phyloP scores from a whole-genome alignment of 92 coral and sea anemone species.

The Epizoanthus ramosus region DNA sequence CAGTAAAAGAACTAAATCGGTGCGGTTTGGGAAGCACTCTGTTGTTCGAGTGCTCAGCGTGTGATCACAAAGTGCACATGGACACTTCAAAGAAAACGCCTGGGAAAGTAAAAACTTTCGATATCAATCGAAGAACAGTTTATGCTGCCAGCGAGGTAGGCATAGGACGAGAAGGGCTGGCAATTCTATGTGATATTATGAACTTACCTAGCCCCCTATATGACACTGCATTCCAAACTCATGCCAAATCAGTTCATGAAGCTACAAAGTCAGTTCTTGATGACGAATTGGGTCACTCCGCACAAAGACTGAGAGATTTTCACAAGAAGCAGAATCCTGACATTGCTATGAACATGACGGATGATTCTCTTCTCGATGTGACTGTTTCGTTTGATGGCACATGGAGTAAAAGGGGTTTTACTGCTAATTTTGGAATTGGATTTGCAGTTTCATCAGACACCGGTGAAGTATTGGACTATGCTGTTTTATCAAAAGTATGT shows the following conservation, averaged over 20 bases:
- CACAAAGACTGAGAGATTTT: conserved; percentile 17
- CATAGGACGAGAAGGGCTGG: conserved; percentile 51
- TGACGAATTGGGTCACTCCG: conserved; percentile 22
- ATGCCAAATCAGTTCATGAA: conserved; percentile 29
- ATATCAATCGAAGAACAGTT: conserved; percentile 46
- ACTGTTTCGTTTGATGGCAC: conserved; percentile 36
- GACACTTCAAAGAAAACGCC: conserved; percentile 40
- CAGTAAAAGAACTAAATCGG: conserved; percentile 33
- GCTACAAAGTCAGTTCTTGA: conserved; percentile 38
- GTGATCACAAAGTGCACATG: conserved; percentile 39
- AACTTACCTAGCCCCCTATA: conserved; percentile 54
- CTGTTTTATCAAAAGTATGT: conserved; percentile 38
- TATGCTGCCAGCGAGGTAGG: conserved; percentile 48
- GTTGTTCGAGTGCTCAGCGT: conserved; percentile 34
- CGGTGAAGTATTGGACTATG: conserved; percentile 38
- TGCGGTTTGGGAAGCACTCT: conserved; percentile 40
- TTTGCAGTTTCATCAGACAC: conserved; percentile 45
- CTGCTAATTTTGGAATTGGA: conserved; percentile 51
- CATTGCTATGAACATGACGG: background rate
- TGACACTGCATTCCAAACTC: conserved; percentile 26
- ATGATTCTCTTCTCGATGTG: conserved; percentile 18
- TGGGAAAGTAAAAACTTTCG: conserved; percentile 15
- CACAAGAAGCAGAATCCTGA: conserved; percentile 17
- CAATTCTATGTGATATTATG: conserved; percentile 49
- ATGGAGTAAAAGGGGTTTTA: conserved; percentile 23